Evolutionary conservation across 2,113 vertebrate genomes (phyloP).

Genomic region (Patagioenas fasciata): DNA sequence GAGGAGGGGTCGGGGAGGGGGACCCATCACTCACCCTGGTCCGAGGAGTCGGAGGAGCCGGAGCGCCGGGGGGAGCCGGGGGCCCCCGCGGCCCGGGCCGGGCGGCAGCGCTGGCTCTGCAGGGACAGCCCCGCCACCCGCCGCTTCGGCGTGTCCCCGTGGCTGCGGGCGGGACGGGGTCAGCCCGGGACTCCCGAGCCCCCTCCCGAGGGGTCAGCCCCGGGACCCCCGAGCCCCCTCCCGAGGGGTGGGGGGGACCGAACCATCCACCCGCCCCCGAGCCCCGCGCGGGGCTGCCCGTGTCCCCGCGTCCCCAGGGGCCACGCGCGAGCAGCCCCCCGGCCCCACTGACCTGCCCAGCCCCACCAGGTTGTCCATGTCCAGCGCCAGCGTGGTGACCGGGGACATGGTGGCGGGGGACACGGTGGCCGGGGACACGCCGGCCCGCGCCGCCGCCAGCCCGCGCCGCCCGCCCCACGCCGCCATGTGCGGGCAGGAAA

Average conservation of each 20-base stretch:
- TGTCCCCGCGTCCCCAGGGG: too few relatives aligned
- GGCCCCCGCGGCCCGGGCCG: not conserved
- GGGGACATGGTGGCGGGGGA: constrained; percentile 36
- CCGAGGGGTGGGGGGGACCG: too few relatives aligned
- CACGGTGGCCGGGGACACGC: too few relatives aligned
- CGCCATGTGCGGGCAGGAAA: not conserved
- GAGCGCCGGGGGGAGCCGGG: constrained; percentile 26
- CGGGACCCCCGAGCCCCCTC: not conserved
- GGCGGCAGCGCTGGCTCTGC: not conserved
- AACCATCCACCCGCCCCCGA: too few relatives aligned
- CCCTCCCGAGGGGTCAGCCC: too few relatives aligned
- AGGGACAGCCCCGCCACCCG: constrained; percentile 23
- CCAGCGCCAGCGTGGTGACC: constrained; percentile 79
- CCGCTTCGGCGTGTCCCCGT: constrained; percentile 83
- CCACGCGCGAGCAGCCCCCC: not conserved
- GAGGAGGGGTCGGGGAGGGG: too few relatives aligned
- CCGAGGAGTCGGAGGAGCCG: constrained; percentile 83
- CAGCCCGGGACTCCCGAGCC: not conserved
- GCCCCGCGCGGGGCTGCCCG: too few relatives aligned
- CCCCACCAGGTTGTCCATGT: constrained; percentile 76
- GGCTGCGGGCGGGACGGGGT: constrained; percentile 43
- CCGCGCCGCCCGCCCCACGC: constrained; percentile 7
- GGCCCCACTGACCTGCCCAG: constrained; percentile 75
- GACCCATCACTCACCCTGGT: constrained; percentile 79
- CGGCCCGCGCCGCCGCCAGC: not conserved